These are phyloP conservation scores for Polypedilum pembai DNA, from an alignment of 1,140 invertebrate genomes.

Conservation along the genomic window DNA sequence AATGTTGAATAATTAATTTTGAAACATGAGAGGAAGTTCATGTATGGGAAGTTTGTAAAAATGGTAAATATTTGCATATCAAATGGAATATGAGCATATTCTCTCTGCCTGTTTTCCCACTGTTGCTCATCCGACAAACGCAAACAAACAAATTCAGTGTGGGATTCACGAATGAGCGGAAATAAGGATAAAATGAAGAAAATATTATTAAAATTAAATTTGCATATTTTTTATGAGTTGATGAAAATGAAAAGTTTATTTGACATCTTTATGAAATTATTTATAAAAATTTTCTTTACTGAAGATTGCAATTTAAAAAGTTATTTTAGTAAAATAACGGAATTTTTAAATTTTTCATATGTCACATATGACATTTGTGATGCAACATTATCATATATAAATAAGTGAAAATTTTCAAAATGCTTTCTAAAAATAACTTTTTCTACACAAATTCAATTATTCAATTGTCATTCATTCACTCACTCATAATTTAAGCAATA, in stretches of 20 bases:
- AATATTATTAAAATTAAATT: not conserved
- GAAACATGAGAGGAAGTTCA: conserved; percentile 2
- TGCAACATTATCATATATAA: no score
- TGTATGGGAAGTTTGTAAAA: conserved; percentile 15
- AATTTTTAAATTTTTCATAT: no score
- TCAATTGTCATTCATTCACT: no score
- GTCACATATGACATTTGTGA: no score
- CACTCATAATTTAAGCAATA: no score
- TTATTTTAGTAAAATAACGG: no score
- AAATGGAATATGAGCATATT: conserved; percentile 2
- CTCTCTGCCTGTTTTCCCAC: not conserved
- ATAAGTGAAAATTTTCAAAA: no score
- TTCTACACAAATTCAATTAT: no score
- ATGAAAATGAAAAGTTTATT: not conserved
- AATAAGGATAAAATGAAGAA: conserved; percentile 6
- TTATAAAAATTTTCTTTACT: no score
- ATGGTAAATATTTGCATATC: conserved; percentile 19
- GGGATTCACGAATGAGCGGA: not conserved
- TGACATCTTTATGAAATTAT: no score
- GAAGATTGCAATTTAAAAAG: no score
- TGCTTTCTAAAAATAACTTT: no score
- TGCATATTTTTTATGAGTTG: conserved; percentile 11
- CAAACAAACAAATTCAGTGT: not conserved
- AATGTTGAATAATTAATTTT: conserved; percentile 28
- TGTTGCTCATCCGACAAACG: not conserved